A percentile compares a stretch with the other conserved stretches of the same genome.
Evolutionary conservation across 2,888 invertebrate species (phyloP).

Genomic region (Eupeodes latifasciatus): DNA sequence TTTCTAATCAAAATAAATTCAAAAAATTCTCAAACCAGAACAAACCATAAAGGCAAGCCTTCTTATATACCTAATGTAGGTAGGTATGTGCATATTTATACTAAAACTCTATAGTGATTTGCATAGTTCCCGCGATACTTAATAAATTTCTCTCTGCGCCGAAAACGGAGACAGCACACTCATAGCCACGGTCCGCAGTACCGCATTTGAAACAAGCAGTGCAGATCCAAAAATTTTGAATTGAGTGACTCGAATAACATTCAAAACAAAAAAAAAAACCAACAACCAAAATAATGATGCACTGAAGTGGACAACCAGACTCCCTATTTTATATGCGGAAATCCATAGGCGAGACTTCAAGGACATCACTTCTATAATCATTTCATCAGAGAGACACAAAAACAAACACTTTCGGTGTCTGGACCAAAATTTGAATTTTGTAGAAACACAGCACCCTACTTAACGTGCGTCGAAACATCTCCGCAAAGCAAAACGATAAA

Average conservation of each 20-base stretch:
- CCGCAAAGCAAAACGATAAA: slow-evolving; percentile 37
- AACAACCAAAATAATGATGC: slow-evolving; percentile 62
- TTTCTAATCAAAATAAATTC: slow-evolving; percentile 42
- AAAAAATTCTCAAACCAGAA: slow-evolving; percentile 43
- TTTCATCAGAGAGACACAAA: slow-evolving; percentile 72
- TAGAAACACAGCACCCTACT: slow-evolving; percentile 21
- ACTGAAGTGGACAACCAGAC: slow-evolving; percentile 73
- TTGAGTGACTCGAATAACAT: slow-evolving; percentile 5
- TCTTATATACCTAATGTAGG: not conserved
- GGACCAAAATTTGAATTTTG: slow-evolving; percentile 66
- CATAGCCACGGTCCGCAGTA: slow-evolving; percentile 19
- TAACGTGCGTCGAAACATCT: slow-evolving; percentile 9
- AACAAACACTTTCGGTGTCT: slow-evolving; percentile 73
- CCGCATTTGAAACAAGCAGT: no score
- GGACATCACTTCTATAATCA: slow-evolving; percentile 81
- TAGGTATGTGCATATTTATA: no score
- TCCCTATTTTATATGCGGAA: slow-evolving; percentile 80
- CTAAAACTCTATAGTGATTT: not conserved
- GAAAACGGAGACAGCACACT: slow-evolving; percentile 32
- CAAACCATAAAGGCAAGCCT: not conserved
- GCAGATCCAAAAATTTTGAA: not conserved
- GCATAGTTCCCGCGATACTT: slow-evolving; percentile 18
- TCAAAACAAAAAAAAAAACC: slow-evolving; percentile 1
- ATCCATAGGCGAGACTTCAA: slow-evolving; percentile 82
- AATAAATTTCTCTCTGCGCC: not conserved